phyloP scores from a whole-genome alignment of 2,888 invertebrate species.

The Chymomyza caudatula region DNA sequence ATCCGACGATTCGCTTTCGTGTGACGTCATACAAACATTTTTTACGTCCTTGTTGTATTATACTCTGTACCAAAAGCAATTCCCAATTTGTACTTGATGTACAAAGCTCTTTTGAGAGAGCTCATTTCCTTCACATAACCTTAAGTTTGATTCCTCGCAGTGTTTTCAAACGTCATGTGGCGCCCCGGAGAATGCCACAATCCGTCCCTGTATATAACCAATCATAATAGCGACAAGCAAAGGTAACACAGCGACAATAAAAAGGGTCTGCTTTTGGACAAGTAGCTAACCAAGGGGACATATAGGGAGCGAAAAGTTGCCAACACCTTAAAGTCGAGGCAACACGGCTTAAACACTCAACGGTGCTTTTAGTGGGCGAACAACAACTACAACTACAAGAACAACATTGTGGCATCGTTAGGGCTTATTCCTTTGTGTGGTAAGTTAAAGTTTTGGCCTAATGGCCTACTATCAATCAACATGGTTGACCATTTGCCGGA shows the following conservation, averaged over 20 bases:
- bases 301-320: neutral
- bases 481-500: slow-evolving; percentile 30
- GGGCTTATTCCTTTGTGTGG: neutral
- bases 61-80: too few relatives aligned
- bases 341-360: neutral
- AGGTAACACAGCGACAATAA: neutral
- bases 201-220: too few relatives aligned
- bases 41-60: too few relatives aligned
- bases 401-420: neutral
- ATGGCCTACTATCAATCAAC: slow-evolving; percentile 45
- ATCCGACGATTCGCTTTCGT: too few relatives aligned
- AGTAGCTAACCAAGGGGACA: neutral
- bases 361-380: neutral
- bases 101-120: too few relatives aligned
- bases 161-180: too few relatives aligned
- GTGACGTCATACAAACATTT: too few relatives aligned
- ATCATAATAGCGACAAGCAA: neutral
- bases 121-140: too few relatives aligned
- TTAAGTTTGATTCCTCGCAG: too few relatives aligned
- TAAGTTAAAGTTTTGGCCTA: slow-evolving; percentile 10
- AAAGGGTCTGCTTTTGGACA: neutral
- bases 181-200: too few relatives aligned
- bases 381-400: neutral
- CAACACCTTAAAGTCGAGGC: neutral
- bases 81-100: too few relatives aligned